Evolutionary conservation across 2,888 invertebrate species (phyloP).

Genomic region (Hanleya hanleyi): DNA sequence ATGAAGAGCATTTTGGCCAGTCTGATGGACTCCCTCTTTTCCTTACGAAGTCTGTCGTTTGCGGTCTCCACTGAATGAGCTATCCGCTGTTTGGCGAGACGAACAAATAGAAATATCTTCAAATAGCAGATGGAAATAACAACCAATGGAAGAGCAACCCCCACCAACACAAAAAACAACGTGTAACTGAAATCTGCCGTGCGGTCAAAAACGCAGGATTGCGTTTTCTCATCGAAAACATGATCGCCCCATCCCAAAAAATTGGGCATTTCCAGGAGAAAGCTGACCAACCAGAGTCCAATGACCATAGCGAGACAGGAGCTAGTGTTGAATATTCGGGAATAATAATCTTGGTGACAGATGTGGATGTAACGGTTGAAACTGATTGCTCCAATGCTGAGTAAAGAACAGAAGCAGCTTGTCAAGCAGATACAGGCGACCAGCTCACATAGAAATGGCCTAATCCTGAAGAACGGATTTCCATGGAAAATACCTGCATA

Average conservation of each 20-base stretch:
- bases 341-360: constrained; percentile 28
- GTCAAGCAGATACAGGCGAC: constrained; percentile 39
- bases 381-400: constrained; percentile 39
- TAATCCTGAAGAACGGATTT: constrained; percentile 31
- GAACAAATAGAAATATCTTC: constrained; percentile 31
- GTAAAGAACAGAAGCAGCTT: constrained; percentile 40
- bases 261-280: constrained; percentile 38
- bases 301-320: constrained; percentile 34
- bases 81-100: constrained; percentile 13
- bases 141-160: constrained; percentile 34
- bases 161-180: constrained; percentile 36
- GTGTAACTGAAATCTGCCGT: constrained; percentile 40
- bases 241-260: constrained; percentile 46
- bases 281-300: constrained; percentile 40
- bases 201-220: constrained; percentile 42
- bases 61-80: neutral
- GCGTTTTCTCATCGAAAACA: constrained; percentile 40
- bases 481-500: constrained; percentile 35
- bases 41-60: neutral
- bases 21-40: neutral
- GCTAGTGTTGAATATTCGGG: constrained; percentile 23
- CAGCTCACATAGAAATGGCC: constrained; percentile 36
- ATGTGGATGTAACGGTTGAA: constrained; percentile 40
- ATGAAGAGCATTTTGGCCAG: neutral
- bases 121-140: constrained; percentile 36